Percentiles rank a stretch among this genome's conserved stretches.
These are phyloP conservation scores for Halesus radiatus DNA, from an alignment of 1,140 invertebrate species.

Conservation along the genomic window DNA sequence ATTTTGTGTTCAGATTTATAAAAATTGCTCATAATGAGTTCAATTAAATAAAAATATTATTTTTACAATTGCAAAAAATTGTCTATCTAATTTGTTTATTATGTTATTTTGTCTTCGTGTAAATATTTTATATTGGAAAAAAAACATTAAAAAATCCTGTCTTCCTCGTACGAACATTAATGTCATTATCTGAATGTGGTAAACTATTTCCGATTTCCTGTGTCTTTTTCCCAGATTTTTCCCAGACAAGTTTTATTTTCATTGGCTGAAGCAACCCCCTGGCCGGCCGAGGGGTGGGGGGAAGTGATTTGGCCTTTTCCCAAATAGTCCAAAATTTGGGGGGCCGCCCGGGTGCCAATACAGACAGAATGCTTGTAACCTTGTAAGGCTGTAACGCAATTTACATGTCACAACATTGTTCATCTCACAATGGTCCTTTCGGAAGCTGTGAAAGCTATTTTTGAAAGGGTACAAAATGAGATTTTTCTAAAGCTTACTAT, in stretches of 20 bases:
- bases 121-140: neutral
- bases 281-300: neutral
- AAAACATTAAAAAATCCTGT: neutral
- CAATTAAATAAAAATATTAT: no score
- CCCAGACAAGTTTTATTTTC: slow-evolving; percentile 8
- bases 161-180: neutral
- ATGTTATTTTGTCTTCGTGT: no score
- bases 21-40: no score
- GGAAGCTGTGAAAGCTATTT: no score
- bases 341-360: neutral
- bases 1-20: no score
- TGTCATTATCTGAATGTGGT: neutral
- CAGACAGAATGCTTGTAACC: neutral
- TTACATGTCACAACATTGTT: neutral
- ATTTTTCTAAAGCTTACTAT: no score
- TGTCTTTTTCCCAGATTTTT: neutral
- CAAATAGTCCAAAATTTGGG: slow-evolving; percentile 12
- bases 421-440: no score
- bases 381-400: neutral
- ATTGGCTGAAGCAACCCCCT: neutral
- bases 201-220: slow-evolving; percentile 14
- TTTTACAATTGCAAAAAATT: no score
- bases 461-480: no score
- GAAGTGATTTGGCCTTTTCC: slow-evolving; percentile 1
- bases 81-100: no score